These are phyloP conservation scores for Panagrolaimus sp. DNA, from an alignment of 1,140 invertebrate species.

Conservation along the genomic window DNA sequence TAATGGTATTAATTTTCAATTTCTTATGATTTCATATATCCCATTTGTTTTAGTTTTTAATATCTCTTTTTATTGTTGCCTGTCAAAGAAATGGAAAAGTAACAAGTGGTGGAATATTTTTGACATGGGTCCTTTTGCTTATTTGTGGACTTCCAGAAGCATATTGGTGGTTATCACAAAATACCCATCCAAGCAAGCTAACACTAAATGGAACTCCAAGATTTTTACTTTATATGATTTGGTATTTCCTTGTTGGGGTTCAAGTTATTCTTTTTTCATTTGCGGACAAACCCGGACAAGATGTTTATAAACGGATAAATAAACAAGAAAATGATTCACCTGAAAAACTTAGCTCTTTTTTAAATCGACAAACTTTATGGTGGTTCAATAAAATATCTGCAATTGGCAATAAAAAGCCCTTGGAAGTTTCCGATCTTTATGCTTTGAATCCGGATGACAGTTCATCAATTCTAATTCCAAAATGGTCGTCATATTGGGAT, in stretches of 20 bases:
- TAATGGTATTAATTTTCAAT: constrained; percentile 35
- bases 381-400: constrained; percentile 50
- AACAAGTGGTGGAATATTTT: constrained; percentile 50
- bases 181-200: constrained; percentile 23
- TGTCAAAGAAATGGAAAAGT: constrained; percentile 43
- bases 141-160: constrained; percentile 54
- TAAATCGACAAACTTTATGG: constrained; percentile 51
- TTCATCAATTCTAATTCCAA: constrained; percentile 40
- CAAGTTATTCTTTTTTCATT: constrained; percentile 47
- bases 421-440: constrained; percentile 47
- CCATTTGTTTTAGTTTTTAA: constrained; percentile 27
- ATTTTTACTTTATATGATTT: constrained; percentile 39
- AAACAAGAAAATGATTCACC: constrained; percentile 37
- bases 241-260: constrained; percentile 35
- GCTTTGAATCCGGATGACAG: constrained; percentile 43
- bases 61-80: constrained; percentile 44
- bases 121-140: constrained; percentile 49
- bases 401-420: constrained; percentile 38
- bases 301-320: constrained; percentile 23
- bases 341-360: constrained; percentile 46
- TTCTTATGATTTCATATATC: constrained; percentile 7
- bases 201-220: constrained; percentile 32
- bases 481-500: constrained; percentile 47
- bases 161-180: constrained; percentile 37
- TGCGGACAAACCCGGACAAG: constrained; percentile 34